A percentile compares a stretch with the other conserved stretches of the same genome.
Conservation (phyloP, 2,113 vertebrate genomes). For the Barbus barbus region DNA sequence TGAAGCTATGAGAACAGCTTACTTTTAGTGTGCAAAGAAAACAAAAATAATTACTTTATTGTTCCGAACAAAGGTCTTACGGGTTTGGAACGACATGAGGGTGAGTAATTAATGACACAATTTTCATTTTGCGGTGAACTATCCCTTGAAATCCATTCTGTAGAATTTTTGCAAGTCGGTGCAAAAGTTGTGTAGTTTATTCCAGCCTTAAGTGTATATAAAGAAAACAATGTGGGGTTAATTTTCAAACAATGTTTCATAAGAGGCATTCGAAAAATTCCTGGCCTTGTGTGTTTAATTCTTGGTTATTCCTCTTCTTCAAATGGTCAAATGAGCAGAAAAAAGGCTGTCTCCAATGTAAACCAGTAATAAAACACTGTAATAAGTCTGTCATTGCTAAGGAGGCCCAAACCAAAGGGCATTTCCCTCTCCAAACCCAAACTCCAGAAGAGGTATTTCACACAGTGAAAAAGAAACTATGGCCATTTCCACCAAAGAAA, state of each 20-base stretch:
- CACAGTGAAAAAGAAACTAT: neutral
- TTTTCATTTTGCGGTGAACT: neutral
- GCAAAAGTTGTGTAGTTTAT: neutral
- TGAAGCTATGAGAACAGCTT: too few species aligned
- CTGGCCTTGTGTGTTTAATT: neutral
- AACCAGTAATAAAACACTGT: conserved; percentile 38
- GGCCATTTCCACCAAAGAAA: conserved; percentile 19
- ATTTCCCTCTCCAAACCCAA: neutral
- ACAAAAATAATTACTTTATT: too few species aligned
- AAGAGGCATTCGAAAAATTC: neutral
- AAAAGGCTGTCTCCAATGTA: conserved; percentile 29
- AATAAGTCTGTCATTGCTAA: conserved; percentile 36
- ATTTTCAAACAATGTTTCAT: neutral
- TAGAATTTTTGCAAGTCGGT: too few species aligned
- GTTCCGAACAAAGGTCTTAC: too few species aligned
- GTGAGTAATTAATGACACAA: too few species aligned
- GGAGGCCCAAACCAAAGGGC: conserved; percentile 6
- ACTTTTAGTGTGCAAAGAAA: too few species aligned
- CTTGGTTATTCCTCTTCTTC: conserved; percentile 13
- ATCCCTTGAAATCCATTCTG: neutral
- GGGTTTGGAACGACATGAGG: too few species aligned
- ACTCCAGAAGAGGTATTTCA: conserved; percentile 8
- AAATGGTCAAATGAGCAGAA: conserved; percentile 26
- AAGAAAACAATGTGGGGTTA: neutral
- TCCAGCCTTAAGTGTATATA: neutral